These are phyloP conservation scores for Etia nguti DNA, from an alignment of 2,113 vertebrate genomes.

Conservation along the genomic window DNA sequence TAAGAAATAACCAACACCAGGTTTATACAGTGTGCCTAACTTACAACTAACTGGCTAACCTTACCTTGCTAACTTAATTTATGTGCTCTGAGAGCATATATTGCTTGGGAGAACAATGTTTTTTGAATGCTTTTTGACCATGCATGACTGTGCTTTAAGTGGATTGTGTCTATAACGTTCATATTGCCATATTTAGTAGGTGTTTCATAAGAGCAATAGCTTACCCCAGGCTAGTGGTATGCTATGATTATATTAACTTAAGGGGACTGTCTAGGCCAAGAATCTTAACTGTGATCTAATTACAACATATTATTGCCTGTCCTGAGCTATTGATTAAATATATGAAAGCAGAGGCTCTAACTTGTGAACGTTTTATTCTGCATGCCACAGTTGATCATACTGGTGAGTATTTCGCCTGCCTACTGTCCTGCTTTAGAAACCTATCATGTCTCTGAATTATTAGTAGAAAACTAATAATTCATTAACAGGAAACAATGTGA, in stretches of 20 bases:
- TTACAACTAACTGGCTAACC: background rate
- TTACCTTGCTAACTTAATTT: background rate
- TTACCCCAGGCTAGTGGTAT: background rate
- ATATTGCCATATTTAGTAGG: background rate
- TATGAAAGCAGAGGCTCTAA: slow-evolving; percentile 45
- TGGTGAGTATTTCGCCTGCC: slow-evolving; percentile 64
- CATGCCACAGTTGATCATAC: slow-evolving; percentile 77
- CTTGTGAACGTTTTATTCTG: slow-evolving; percentile 65
- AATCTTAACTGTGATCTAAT: background rate
- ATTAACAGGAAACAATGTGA: background rate
- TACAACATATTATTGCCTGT: background rate
- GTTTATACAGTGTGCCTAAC: background rate
- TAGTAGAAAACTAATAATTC: background rate
- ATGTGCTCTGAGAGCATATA: background rate
- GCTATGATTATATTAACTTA: background rate
- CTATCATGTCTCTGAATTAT: slow-evolving; percentile 1
- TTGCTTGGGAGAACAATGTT: background rate
- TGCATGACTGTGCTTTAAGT: background rate
- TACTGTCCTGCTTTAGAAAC: slow-evolving; percentile 21
- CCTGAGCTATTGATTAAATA: background rate
- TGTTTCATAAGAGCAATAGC: background rate
- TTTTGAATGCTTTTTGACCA: background rate
- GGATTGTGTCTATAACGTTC: background rate
- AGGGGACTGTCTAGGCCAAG: background rate
- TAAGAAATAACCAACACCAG: background rate